Percentiles rank a stretch among this genome's conserved stretches.
Conservation (phyloP, 23 tunicate species). For the Clavelina lepadiformis region DNA sequence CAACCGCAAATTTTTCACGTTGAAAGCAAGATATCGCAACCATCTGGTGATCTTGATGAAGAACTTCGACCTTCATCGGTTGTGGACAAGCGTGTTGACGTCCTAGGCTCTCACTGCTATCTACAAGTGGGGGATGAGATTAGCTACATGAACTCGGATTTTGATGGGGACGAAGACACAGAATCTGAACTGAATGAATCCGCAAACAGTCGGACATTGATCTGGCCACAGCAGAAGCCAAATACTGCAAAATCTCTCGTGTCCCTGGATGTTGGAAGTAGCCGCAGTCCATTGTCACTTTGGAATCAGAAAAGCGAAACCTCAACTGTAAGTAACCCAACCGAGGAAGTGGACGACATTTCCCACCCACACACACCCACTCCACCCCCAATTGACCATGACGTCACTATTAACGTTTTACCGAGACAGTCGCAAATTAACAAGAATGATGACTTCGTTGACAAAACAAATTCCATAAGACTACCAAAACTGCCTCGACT, state of each 20-base stretch:
- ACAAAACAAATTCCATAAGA: neutral
- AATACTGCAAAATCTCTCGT: neutral
- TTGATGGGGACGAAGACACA: slow-evolving; percentile 52
- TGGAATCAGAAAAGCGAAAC: neutral
- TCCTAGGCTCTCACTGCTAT: slow-evolving; percentile 35
- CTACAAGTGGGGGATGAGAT: slow-evolving; percentile 27
- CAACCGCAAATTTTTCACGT: no score
- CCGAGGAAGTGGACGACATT: slow-evolving; percentile 2
- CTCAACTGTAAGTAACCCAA: neutral
- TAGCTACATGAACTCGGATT: slow-evolving; percentile 13
- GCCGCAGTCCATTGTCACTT: neutral
- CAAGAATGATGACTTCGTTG: slow-evolving; percentile 6
- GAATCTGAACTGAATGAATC: slow-evolving; percentile 71
- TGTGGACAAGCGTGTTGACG: slow-evolving; percentile 71
- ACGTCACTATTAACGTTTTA: neutral
- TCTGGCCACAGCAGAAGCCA: slow-evolving; percentile 26
- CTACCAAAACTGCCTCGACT: no score
- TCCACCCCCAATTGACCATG: slow-evolving; percentile 60
- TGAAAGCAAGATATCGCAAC: slow-evolving; percentile 17
- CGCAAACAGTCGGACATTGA: slow-evolving; percentile 48
- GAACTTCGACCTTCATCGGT: slow-evolving; percentile 50
- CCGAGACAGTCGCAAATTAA: neutral
- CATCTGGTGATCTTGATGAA: slow-evolving; percentile 21
- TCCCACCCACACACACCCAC: slow-evolving; percentile 56
- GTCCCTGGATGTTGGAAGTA: neutral